phyloP scores from a whole-genome alignment of 2,797 vertebrate species.

The Octomys mimax region DNA sequence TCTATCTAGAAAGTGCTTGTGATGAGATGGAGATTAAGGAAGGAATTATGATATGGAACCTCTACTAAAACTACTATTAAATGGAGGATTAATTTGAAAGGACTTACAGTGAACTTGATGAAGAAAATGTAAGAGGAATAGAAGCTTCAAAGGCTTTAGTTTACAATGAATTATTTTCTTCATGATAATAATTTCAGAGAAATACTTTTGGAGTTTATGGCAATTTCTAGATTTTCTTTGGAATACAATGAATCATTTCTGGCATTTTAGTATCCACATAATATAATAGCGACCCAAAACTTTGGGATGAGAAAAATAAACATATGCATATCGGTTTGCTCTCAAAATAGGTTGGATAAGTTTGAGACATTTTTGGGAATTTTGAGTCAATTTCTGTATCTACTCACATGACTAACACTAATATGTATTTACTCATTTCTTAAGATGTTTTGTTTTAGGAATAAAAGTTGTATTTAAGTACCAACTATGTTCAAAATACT shows the following conservation, averaged over 20 bases:
- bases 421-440: conserved; percentile 5
- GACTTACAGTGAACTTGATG: neutral
- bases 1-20: neutral
- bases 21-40: neutral
- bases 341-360: neutral
- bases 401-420: neutral
- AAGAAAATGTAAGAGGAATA: neutral
- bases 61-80: neutral
- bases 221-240: conserved; percentile 38
- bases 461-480: conserved; percentile 27
- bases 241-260: conserved; percentile 27
- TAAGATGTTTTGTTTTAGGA: conserved; percentile 9
- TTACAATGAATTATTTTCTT: conserved; percentile 21
- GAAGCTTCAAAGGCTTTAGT: neutral
- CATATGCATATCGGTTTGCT: neutral
- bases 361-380: conserved; percentile 19
- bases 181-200: conserved; percentile 12
- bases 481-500: neutral
- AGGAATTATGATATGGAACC: neutral
- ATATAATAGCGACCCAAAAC: neutral
- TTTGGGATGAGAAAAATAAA: conserved; percentile 1
- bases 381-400: neutral
- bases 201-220: neutral
- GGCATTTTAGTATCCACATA: conserved; percentile 1
- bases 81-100: conserved; percentile 33